Conservation (phyloP, 1,140 invertebrate genomes). For the Ganaspis sp. region DNA sequence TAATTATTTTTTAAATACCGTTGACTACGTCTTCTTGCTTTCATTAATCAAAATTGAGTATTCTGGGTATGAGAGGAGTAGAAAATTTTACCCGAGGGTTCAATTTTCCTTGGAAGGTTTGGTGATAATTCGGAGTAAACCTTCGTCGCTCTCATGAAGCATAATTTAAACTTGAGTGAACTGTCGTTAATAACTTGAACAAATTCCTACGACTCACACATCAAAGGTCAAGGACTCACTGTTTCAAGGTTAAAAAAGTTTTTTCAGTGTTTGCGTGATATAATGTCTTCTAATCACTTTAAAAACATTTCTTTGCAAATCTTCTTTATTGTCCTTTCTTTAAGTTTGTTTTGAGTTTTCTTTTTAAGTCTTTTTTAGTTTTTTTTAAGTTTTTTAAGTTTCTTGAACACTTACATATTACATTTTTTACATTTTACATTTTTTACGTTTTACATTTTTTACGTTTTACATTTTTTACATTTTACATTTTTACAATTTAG, state of each 20-base stretch:
- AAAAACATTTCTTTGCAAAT: too few species aligned
- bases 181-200: constrained; percentile 39
- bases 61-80: background rate
- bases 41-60: constrained; percentile 10
- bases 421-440: too few species aligned
- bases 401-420: too few species aligned
- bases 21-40: background rate
- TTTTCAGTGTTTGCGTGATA: background rate
- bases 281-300: too few species aligned
- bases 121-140: background rate
- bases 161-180: constrained; percentile 38
- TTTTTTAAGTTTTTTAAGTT: too few species aligned
- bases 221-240: background rate
- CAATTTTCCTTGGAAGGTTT: background rate
- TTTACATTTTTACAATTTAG: too few species aligned
- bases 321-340: too few species aligned
- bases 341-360: too few species aligned
- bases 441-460: too few species aligned
- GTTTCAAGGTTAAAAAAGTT: background rate
- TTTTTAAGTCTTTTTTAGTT: too few species aligned
- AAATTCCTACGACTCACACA: background rate
- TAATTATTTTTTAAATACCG: background rate
- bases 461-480: too few species aligned
- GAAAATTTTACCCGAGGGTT: background rate
- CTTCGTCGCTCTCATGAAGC: constrained; percentile 37